Conservation (phyloP, 2,888 invertebrate species). For the Drosophila ustulata region DNA sequence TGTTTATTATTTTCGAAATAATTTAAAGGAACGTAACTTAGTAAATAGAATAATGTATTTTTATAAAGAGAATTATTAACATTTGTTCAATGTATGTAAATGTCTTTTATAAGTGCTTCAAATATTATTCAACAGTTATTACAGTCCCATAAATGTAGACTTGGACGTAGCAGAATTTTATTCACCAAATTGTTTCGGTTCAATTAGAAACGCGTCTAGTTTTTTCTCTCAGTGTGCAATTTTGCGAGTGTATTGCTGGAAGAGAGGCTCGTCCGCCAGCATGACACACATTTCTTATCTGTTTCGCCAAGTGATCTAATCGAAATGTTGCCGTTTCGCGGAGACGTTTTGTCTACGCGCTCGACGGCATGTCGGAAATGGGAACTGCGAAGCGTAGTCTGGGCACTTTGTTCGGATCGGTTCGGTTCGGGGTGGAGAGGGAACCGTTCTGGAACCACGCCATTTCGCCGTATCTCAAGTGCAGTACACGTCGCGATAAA, state of each 20-base stretch:
- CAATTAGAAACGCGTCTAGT: neutral
- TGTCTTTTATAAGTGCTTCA: no score
- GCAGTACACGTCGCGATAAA: constrained; percentile 73
- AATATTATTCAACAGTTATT: no score
- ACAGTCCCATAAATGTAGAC: no score
- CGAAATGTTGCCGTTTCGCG: constrained; percentile 33
- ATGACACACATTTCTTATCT: constrained; percentile 53
- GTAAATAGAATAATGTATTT: no score
- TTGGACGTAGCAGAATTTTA: no score
- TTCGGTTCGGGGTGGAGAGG: neutral
- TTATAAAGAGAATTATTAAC: no score
- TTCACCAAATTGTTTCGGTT: neutral
- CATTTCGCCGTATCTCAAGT: constrained; percentile 72
- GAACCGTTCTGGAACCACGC: constrained; percentile 53
- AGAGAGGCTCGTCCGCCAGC: constrained; percentile 34
- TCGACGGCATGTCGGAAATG: constrained; percentile 53
- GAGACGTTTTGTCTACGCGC: constrained; percentile 70
- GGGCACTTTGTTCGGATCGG: neutral
- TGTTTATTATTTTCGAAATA: no score
- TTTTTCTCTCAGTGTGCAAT: neutral
- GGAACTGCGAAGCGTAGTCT: neutral
- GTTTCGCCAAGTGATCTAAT: constrained; percentile 54
- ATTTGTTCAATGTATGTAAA: no score
- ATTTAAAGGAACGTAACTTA: no score
- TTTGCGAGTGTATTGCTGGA: neutral